Evolutionary conservation across 2,113 vertebrate species (phyloP).

Genomic region (Pseudolaguvia tuberculata): DNA sequence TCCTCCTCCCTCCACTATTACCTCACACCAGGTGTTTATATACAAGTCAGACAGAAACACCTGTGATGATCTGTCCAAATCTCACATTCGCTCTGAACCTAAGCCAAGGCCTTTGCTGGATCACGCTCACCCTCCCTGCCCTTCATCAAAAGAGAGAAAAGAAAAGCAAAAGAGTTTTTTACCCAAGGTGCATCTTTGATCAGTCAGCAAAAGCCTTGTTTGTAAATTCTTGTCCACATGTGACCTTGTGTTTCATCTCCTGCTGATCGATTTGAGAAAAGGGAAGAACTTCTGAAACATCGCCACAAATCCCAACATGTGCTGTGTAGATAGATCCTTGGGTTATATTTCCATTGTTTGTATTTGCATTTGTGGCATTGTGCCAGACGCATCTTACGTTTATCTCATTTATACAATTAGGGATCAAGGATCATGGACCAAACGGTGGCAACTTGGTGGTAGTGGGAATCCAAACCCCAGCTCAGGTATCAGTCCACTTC

Average conservation of each 20-base stretch:
- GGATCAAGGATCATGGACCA: no score
- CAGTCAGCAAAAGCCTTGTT: slow-evolving; percentile 27
- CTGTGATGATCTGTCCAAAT: slow-evolving; percentile 54
- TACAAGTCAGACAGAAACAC: slow-evolving; percentile 51
- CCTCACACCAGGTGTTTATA: slow-evolving; percentile 50
- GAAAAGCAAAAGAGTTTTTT: slow-evolving; percentile 29
- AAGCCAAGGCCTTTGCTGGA: slow-evolving; percentile 47
- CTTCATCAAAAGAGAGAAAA: background rate
- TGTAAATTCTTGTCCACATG: background rate
- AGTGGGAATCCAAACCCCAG: no score
- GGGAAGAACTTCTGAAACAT: background rate
- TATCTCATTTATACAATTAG: no score
- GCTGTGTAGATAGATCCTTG: background rate
- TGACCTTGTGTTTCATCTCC: slow-evolving; percentile 9
- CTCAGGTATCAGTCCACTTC: no score
- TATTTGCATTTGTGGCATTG: background rate
- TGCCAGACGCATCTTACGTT: no score
- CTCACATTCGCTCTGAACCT: slow-evolving; percentile 39
- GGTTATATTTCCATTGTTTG: background rate
- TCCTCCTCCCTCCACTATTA: background rate
- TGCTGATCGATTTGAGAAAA: background rate
- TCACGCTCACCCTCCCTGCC: slow-evolving; percentile 48
- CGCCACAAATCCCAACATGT: slow-evolving; percentile 2
- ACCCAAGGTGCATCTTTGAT: slow-evolving; percentile 38
- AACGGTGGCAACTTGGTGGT: no score